Percentiles rank a stretch among this genome's conserved stretches.
Evolutionary conservation across 2,888 invertebrate species (phyloP).

Genomic region (Aphelenchoides bicaudatus): DNA sequence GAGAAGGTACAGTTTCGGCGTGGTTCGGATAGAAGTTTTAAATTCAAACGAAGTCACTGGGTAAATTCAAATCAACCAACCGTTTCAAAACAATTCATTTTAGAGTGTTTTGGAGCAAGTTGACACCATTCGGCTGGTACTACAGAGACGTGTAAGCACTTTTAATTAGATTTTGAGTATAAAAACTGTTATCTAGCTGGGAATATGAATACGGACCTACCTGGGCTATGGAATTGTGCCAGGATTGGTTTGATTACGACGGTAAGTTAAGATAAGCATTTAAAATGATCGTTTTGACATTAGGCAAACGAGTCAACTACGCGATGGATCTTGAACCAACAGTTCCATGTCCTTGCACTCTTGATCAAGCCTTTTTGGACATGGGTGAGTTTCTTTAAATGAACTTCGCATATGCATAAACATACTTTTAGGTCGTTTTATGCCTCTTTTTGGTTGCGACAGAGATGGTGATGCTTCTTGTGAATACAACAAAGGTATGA

Average conservation of each 20-base stretch:
- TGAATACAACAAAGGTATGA: conserved; percentile 80
- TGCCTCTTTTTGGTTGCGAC: conserved; percentile 85
- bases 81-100: background rate
- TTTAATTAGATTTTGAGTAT: no score
- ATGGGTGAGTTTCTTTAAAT: conserved; percentile 6
- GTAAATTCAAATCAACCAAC: background rate
- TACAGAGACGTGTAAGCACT: conserved; percentile 71
- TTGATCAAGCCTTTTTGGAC: conserved; percentile 69
- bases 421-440: conserved; percentile 70
- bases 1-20: conserved; percentile 37
- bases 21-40: conserved; percentile 35
- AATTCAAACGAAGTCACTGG: conserved; percentile 17
- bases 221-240: conserved; percentile 81
- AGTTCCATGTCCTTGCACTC: conserved; percentile 77
- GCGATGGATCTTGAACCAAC: conserved; percentile 47
- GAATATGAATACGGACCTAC: conserved; percentile 73
- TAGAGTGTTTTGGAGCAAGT: conserved; percentile 78
- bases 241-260: conserved; percentile 73
- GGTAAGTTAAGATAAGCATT: no score
- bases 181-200: no score
- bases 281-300: no score
- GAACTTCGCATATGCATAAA: background rate
- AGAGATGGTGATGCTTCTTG: conserved; percentile 81
- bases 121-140: conserved; percentile 85
- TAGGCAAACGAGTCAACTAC: conserved; percentile 47